Evolutionary conservation across 1,140 invertebrate genomes (phyloP).

Genomic region (Drosophila seguyi): DNA sequence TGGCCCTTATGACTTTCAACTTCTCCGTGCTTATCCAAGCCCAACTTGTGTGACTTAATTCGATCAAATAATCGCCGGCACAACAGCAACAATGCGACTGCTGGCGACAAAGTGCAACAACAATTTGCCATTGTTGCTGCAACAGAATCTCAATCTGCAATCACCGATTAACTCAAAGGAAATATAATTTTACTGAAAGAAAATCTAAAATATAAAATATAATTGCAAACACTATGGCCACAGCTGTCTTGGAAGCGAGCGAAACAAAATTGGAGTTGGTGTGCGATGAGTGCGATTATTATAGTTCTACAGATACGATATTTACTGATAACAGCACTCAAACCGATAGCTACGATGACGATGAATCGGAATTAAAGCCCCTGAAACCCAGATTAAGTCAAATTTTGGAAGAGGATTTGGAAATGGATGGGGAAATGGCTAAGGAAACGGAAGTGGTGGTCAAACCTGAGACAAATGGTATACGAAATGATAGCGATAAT

Average conservation of each 20-base stretch:
- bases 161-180: slow-evolving; percentile 12
- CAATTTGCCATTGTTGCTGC: slow-evolving; percentile 30
- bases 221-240: slow-evolving; percentile 53
- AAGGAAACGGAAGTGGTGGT: slow-evolving; percentile 10
- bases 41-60: slow-evolving; percentile 10
- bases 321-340: slow-evolving; percentile 74
- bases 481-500: slow-evolving; percentile 45
- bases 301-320: slow-evolving; percentile 44
- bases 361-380: slow-evolving; percentile 27
- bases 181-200: slow-evolving; percentile 3
- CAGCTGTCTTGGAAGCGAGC: slow-evolving; percentile 57
- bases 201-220: background rate
- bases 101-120: slow-evolving; percentile 9
- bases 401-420: slow-evolving; percentile 55
- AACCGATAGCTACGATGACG: slow-evolving; percentile 55
- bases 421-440: slow-evolving; percentile 23
- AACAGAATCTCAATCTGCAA: slow-evolving; percentile 26
- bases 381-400: slow-evolving; percentile 45
- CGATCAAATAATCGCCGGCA: slow-evolving; percentile 13
- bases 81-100: slow-evolving; percentile 31
- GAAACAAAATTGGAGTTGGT: slow-evolving; percentile 52
- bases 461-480: slow-evolving; percentile 32
- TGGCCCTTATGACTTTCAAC: slow-evolving; percentile 27
- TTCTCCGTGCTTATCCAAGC: slow-evolving; percentile 5
- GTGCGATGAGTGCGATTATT: slow-evolving; percentile 68